These are phyloP conservation scores for Odobenus rosmarus DNA, from an alignment of 2,113 vertebrate species.

Conservation along the genomic window DNA sequence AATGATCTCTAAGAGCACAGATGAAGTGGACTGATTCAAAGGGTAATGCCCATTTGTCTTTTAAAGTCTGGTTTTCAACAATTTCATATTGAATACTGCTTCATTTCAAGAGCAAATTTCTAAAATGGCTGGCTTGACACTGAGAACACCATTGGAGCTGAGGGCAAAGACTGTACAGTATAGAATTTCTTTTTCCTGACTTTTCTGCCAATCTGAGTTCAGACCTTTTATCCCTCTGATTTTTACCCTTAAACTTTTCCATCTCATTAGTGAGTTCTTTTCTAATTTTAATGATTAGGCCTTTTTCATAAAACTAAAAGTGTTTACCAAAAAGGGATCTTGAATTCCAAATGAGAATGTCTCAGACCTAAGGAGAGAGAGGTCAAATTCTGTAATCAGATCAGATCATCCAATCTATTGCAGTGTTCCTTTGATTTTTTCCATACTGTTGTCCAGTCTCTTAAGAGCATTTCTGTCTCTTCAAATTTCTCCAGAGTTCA, in stretches of 20 bases:
- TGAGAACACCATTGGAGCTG: not conserved
- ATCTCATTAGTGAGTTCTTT: not conserved
- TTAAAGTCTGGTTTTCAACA: not conserved
- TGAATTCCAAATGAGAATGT: slow-evolving; percentile 38
- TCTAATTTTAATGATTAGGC: not conserved
- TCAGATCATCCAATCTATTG: not conserved
- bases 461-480: not conserved
- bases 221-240: not conserved
- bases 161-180: not conserved
- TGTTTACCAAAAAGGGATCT: not conserved
- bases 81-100: not conserved
- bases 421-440: not conserved
- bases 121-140: not conserved
- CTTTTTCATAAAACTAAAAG: slow-evolving; percentile 23
- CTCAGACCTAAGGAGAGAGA: not conserved
- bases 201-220: not conserved
- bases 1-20: not conserved
- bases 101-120: not conserved
- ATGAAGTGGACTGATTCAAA: not conserved
- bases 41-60: not conserved
- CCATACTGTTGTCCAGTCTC: not conserved
- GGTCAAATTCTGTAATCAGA: not conserved
- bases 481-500: not conserved
- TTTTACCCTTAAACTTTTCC: not conserved
- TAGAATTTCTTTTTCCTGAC: not conserved